These are phyloP conservation scores for Machaerirhynchus nigripectus DNA, from an alignment of 2,113 vertebrate genomes.

Conservation along the genomic window DNA sequence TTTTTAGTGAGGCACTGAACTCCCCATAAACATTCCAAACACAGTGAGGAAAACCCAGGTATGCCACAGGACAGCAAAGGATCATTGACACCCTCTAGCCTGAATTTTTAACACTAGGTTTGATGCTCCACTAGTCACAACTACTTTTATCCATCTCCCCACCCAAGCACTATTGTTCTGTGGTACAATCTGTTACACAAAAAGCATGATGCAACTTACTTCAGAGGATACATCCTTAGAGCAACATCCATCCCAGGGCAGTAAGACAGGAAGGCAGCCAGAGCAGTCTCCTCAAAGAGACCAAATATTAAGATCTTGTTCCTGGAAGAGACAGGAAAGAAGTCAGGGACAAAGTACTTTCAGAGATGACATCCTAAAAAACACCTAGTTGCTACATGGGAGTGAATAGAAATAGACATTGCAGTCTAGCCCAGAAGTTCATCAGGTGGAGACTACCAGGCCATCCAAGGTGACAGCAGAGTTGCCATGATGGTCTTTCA, in stretches of 20 bases:
- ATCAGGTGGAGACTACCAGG: neutral
- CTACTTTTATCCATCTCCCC: neutral
- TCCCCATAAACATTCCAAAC: neutral
- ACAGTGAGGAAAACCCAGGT: neutral
- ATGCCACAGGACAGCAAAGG: neutral
- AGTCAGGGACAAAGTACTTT: neutral
- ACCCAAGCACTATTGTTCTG: neutral
- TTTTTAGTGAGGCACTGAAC: neutral
- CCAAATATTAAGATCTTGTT: conserved; percentile 86
- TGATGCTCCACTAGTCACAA: neutral
- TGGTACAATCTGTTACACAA: neutral
- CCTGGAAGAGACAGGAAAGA: conserved; percentile 47
- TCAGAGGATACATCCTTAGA: conserved; percentile 83
- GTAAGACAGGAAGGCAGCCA: conserved; percentile 83
- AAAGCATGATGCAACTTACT: conserved; percentile 64
- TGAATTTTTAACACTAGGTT: neutral
- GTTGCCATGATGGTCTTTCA: neutral
- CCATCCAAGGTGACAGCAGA: neutral
- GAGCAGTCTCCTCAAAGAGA: conserved; percentile 83
- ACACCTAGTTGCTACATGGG: neutral
- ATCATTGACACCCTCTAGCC: neutral
- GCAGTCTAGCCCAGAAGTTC: neutral
- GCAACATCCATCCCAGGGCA: conserved; percentile 86
- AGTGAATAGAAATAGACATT: neutral
- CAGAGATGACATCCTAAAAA: neutral